A percentile compares a stretch with the other conserved stretches of the same genome.
These are phyloP conservation scores for Larimichthys polyactis DNA, from an alignment of 2,113 vertebrate genomes.

Conservation along the genomic window DNA sequence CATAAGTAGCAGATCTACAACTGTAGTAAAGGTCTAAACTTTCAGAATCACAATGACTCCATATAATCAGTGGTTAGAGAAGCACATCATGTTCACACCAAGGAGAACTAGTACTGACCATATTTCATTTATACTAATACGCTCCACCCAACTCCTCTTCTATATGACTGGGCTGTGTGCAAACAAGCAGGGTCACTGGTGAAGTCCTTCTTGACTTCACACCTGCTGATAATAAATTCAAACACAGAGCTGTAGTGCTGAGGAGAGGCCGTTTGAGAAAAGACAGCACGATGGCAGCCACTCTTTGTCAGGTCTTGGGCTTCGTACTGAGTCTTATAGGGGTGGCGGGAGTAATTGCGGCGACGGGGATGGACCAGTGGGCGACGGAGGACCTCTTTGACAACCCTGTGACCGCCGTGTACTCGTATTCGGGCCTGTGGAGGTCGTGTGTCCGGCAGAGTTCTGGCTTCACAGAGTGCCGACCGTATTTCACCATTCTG, in stretches of 20 bases:
- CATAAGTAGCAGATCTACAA: neutral
- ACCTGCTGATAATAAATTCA: constrained; percentile 51
- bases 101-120: constrained; percentile 3
- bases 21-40: too few relatives aligned
- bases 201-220: constrained; percentile 58
- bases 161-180: constrained; percentile 45
- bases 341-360: constrained; percentile 82
- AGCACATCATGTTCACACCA: too few relatives aligned
- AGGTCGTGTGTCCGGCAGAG: constrained; percentile 89
- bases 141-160: constrained; percentile 66
- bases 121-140: constrained; percentile 14
- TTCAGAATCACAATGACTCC: neutral
- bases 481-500: constrained; percentile 91
- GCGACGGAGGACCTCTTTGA: constrained; percentile 90
- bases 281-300: constrained; percentile 84
- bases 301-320: constrained; percentile 89
- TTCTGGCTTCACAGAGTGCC: constrained; percentile 91
- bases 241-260: constrained; percentile 30
- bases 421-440: constrained; percentile 92
- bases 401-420: constrained; percentile 88
- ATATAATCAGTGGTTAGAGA: neutral
- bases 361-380: constrained; percentile 94
- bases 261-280: constrained; percentile 11
- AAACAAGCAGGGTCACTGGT: constrained; percentile 60
- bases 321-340: constrained; percentile 88